These are phyloP conservation scores for Pyrrhia umbra DNA, from an alignment of 2,888 invertebrate genomes.

Conservation along the genomic window DNA sequence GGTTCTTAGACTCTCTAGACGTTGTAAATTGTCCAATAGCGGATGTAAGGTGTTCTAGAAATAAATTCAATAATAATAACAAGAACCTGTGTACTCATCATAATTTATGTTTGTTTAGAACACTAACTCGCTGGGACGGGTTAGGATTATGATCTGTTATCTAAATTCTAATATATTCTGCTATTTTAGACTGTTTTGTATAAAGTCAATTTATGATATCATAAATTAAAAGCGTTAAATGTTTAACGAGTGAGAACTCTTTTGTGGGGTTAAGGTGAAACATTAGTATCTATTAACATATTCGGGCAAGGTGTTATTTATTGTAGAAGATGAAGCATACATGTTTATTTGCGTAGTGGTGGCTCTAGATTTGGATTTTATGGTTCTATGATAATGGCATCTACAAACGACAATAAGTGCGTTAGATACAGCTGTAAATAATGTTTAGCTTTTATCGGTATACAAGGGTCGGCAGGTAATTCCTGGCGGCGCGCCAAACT, in stretches of 20 bases:
- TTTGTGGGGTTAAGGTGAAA: slow-evolving; percentile 21
- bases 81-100: slow-evolving; percentile 28
- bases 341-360: slow-evolving; percentile 61
- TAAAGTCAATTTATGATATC: slow-evolving; percentile 35
- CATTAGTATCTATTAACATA: neutral
- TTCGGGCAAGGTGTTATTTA: slow-evolving; percentile 41
- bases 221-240: slow-evolving; percentile 33
- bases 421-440: slow-evolving; percentile 82
- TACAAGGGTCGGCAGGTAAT: slow-evolving; percentile 88
- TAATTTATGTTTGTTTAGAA: slow-evolving; percentile 55
- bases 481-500: slow-evolving; percentile 82
- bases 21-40: slow-evolving; percentile 10
- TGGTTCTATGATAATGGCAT: slow-evolving; percentile 67
- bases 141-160: slow-evolving; percentile 52
- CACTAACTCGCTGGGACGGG: slow-evolving; percentile 25
- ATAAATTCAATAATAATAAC: slow-evolving; percentile 38
- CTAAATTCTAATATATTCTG: slow-evolving; percentile 40
- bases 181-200: slow-evolving; percentile 38
- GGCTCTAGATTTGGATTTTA: slow-evolving; percentile 56
- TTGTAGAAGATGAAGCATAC: slow-evolving; percentile 21
- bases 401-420: slow-evolving; percentile 76
- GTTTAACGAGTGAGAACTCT: slow-evolving; percentile 26
- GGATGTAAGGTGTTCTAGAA: slow-evolving; percentile 36
- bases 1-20: neutral
- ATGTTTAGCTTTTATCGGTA: slow-evolving; percentile 85